Evolutionary conservation across 2,113 vertebrate genomes (phyloP).

Genomic region (Natator depressus): DNA sequence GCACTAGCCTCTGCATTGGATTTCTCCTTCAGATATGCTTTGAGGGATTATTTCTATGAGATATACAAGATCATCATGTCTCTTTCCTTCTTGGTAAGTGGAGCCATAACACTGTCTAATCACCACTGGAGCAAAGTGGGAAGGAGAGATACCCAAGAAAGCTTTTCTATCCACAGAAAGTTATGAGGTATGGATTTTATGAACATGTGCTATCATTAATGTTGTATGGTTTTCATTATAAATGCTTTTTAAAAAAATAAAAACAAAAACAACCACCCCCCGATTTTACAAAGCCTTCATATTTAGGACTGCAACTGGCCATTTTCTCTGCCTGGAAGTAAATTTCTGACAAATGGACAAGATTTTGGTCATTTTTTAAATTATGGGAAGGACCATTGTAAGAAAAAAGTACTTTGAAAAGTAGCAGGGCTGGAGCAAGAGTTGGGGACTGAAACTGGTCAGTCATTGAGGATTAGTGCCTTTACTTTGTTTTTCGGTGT

Average conservation of each 20-base stretch:
- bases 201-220: neutral
- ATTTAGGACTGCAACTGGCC: neutral
- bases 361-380: neutral
- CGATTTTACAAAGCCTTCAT: neutral
- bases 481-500: neutral
- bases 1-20: neutral
- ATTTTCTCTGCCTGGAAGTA: neutral
- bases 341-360: neutral
- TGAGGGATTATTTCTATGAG: neutral
- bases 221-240: neutral
- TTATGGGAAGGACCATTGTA: neutral
- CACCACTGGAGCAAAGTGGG: neutral
- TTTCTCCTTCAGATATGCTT: neutral
- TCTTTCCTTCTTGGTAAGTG: neutral
- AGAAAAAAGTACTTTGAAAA: neutral
- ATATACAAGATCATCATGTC: neutral
- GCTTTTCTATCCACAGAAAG: neutral
- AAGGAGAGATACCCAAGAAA: neutral
- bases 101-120: slow-evolving; percentile 10
- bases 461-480: neutral
- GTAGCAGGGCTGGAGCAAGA: neutral
- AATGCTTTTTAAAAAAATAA: neutral
- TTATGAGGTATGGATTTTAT: neutral
- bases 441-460: neutral
- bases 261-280: neutral